Percentiles rank a stretch among this genome's conserved stretches.
Evolutionary conservation across 2,888 invertebrate genomes (phyloP).

Genomic region (Chloroclysta siterata): DNA sequence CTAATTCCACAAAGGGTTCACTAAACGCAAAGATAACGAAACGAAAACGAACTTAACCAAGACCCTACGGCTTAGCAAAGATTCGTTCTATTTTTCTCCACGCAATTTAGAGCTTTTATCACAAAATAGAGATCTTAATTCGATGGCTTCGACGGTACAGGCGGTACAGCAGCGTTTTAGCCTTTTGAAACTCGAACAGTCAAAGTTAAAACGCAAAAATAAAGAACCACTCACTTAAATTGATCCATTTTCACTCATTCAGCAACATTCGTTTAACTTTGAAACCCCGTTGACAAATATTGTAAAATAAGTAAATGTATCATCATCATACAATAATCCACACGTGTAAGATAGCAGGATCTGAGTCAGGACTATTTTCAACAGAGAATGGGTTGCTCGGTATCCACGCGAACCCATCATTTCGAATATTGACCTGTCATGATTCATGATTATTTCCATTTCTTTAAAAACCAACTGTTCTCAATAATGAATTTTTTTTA

Average conservation of each 20-base stretch:
- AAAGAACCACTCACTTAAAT: too few relatives aligned
- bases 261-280: too few relatives aligned
- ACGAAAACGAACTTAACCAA: too few relatives aligned
- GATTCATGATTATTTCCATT: constrained; percentile 9
- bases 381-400: constrained; percentile 7
- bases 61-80: background rate
- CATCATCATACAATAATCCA: background rate
- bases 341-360: background rate
- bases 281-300: too few relatives aligned
- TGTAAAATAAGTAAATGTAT: too few relatives aligned
- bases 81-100: background rate
- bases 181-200: too few relatives aligned
- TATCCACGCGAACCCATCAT: constrained; percentile 5
- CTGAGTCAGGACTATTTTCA: constrained; percentile 22
- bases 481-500: too few relatives aligned
- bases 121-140: background rate
- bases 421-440: constrained; percentile 16
- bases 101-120: background rate
- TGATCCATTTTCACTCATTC: too few relatives aligned
- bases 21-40: too few relatives aligned
- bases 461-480: too few relatives aligned
- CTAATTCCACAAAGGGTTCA: background rate
- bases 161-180: too few relatives aligned
- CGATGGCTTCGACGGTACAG: background rate
- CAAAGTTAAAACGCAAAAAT: too few relatives aligned